phyloP scores from a whole-genome alignment of 2,113 vertebrate species.

The Heterotis niloticus region DNA sequence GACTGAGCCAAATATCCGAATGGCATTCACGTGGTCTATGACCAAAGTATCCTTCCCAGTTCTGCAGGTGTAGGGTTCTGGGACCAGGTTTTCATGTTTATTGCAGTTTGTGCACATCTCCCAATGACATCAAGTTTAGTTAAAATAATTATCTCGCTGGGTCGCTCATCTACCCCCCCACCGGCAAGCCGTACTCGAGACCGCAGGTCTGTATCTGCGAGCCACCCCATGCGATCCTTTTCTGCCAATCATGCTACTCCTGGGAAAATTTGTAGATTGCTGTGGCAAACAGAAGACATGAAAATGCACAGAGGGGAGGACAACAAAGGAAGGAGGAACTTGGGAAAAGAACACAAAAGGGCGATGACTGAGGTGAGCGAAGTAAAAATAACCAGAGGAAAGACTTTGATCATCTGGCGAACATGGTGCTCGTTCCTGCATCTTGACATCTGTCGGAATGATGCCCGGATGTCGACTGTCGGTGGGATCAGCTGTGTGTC shows the following conservation, averaged over 20 bases:
- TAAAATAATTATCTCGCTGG: constrained; percentile 60
- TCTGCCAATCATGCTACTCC: constrained; percentile 46
- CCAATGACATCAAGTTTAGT: constrained; percentile 62
- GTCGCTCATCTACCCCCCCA: constrained; percentile 38
- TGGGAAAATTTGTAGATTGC: constrained; percentile 53
- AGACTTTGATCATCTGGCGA: background rate
- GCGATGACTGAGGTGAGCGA: too few relatives aligned
- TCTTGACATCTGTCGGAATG: background rate
- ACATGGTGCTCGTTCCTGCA: background rate
- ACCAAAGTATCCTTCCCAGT: background rate
- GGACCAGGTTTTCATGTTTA: constrained; percentile 42
- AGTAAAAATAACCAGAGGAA: background rate
- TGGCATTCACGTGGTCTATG: constrained; percentile 28
- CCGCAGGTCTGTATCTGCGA: constrained; percentile 24
- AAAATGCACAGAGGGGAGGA: constrained; percentile 40
- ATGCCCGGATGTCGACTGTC: too few relatives aligned
- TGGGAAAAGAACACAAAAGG: too few relatives aligned
- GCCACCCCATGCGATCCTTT: constrained; percentile 26
- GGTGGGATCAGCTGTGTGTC: too few relatives aligned
- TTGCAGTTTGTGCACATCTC: constrained; percentile 59
- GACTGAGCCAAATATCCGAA: constrained; percentile 53
- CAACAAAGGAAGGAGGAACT: constrained; percentile 20
- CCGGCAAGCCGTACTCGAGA: constrained; percentile 44
- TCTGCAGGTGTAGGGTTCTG: constrained; percentile 33
- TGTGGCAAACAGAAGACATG: constrained; percentile 53